A percentile compares a stretch with the other conserved stretches of the same genome.
Conservation (phyloP, 2,113 vertebrate genomes). For the Andinoacara biseriatus region DNA sequence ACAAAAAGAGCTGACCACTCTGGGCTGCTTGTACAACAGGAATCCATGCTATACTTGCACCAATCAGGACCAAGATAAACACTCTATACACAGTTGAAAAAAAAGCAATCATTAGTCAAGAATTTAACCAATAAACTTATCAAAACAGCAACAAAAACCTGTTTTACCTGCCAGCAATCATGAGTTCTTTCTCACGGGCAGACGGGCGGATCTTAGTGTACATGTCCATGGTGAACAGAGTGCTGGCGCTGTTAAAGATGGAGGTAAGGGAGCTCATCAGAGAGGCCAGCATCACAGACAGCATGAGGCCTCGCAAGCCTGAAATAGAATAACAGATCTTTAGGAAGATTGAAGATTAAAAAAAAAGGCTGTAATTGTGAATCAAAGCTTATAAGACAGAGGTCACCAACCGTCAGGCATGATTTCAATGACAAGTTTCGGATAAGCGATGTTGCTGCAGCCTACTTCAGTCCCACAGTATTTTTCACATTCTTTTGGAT, state of each 20-base stretch:
- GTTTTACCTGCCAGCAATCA: conserved; percentile 90
- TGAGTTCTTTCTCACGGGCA: conserved; percentile 88
- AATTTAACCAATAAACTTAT: not conserved
- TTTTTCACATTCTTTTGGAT: conserved; percentile 79
- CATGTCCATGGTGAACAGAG: conserved; percentile 96
- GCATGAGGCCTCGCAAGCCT: conserved; percentile 94
- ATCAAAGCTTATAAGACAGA: not conserved
- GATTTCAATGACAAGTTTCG: conserved; percentile 91
- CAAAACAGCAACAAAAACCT: rapidly evolving
- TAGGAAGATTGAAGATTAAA: not conserved
- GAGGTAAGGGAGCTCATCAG: conserved; percentile 98
- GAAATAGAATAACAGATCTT: conserved; percentile 4
- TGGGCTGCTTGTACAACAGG: conserved; percentile 90
- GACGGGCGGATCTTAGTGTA: conserved; percentile 86
- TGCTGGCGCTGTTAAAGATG: conserved; percentile 97
- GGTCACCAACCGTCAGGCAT: conserved; percentile 89
- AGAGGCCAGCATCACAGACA: conserved; percentile 96
- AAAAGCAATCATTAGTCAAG: not conserved
- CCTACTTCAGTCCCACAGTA: conserved; percentile 86
- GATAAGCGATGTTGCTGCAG: conserved; percentile 93
- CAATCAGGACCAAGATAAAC: conserved; percentile 91
- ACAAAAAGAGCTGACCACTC: conserved; percentile 94
- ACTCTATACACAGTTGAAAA: conserved; percentile 74
- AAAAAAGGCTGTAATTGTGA: rapidly evolving
- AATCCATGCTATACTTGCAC: conserved; percentile 94